These are phyloP conservation scores for Eristalis intricaria DNA, from an alignment of 2,888 invertebrate genomes.

Conservation along the genomic window DNA sequence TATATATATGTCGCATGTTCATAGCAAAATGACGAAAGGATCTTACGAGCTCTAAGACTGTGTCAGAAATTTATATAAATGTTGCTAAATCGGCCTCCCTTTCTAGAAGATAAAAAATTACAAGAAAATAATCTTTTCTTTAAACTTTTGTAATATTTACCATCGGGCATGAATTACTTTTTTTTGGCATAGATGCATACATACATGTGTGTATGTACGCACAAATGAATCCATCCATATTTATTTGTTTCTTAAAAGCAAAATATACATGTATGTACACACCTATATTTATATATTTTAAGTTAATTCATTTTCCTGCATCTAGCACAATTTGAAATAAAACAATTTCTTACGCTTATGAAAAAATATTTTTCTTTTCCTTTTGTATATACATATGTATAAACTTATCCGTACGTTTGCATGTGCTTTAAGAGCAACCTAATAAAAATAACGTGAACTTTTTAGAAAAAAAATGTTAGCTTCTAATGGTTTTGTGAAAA, in stretches of 20 bases:
- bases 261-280: conserved; percentile 66
- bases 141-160: neutral
- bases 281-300: conserved; percentile 31
- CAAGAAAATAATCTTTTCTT: conserved; percentile 40
- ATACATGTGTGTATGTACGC: neutral
- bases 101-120: conserved; percentile 76
- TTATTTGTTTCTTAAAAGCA: no score
- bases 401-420: no score
- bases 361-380: neutral
- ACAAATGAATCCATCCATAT: no score
- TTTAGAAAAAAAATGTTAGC: conserved; percentile 46
- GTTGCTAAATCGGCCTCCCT: conserved; percentile 78
- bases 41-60: conserved; percentile 48
- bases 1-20: conserved; percentile 44
- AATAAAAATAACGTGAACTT: conserved; percentile 51
- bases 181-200: no score
- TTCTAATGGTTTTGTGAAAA: conserved; percentile 53
- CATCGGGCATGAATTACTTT: neutral
- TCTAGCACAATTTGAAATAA: neutral
- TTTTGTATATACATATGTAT: no score
- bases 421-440: conserved; percentile 36
- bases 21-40: conserved; percentile 52
- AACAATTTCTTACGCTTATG: neutral
- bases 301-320: conserved; percentile 9
- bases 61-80: conserved; percentile 78